phyloP scores from a whole-genome alignment of 2,113 vertebrate genomes.

The Dryoscopus gambensis region DNA sequence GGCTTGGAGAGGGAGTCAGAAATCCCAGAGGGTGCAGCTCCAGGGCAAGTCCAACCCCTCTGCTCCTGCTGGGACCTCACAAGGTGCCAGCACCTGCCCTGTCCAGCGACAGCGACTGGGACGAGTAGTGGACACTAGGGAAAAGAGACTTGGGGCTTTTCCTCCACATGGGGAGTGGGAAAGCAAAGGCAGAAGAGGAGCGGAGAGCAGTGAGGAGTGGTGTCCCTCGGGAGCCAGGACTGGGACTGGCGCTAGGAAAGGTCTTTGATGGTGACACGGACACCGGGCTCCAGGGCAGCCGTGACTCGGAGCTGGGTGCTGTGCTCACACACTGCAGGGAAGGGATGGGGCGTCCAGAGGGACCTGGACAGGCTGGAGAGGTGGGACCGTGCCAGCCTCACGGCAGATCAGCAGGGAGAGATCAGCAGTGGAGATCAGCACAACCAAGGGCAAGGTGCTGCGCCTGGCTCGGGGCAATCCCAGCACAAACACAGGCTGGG shows the following conservation, averaged over 20 bases:
- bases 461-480: too few relatives aligned
- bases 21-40: neutral
- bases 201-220: neutral
- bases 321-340: neutral
- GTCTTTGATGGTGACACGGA: neutral
- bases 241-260: neutral
- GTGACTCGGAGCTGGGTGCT: neutral
- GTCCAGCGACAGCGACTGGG: rapidly evolving
- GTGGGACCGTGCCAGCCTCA: too few relatives aligned
- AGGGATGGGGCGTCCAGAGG: neutral
- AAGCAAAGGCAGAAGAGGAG: neutral
- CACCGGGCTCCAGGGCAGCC: neutral
- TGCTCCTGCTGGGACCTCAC: neutral
- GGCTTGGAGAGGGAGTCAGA: neutral
- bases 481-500: too few relatives aligned
- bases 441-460: too few relatives aligned
- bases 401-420: too few relatives aligned
- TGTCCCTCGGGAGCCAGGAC: neutral
- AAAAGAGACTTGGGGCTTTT: neutral
- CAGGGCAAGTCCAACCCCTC: neutral
- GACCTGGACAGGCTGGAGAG: too few relatives aligned
- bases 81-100: neutral
- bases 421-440: too few relatives aligned
- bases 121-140: rapidly evolving
- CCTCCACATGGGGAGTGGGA: neutral